These are phyloP conservation scores for Spialia ferax DNA, from an alignment of 2,888 invertebrate genomes.

Conservation along the genomic window DNA sequence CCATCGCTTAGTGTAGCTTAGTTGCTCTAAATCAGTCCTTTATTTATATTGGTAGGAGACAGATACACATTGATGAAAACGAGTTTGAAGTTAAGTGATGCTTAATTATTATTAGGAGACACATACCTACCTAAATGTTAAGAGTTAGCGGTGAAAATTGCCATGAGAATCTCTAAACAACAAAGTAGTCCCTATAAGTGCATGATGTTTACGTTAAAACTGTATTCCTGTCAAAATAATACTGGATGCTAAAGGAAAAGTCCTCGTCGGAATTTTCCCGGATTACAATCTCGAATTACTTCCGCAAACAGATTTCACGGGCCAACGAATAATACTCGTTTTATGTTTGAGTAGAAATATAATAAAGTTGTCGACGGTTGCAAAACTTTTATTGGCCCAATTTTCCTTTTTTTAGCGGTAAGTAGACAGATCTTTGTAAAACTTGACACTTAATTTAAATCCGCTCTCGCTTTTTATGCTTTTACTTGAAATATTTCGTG, in stretches of 20 bases:
- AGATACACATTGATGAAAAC: no score
- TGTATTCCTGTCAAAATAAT: conserved; percentile 4
- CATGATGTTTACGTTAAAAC: neutral
- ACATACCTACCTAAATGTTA: no score
- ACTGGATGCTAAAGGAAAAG: neutral
- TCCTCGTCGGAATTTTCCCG: conserved; percentile 9
- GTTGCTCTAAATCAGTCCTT: no score
- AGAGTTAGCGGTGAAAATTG: no score
- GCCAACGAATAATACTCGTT: neutral
- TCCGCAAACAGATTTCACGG: conserved; percentile 31
- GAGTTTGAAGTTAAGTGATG: no score
- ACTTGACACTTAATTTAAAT: no score
- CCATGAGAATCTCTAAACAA: neutral
- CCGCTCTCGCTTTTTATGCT: no score
- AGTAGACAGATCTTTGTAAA: neutral
- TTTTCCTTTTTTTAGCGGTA: neutral
- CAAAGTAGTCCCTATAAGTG: neutral
- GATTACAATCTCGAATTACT: conserved; percentile 20
- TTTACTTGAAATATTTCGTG: no score
- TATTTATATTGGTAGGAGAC: no score
- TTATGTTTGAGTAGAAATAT: conserved; percentile 1
- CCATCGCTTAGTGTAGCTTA: no score
- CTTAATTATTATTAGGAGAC: no score
- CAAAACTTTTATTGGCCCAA: neutral
- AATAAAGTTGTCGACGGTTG: neutral